phyloP scores from a whole-genome alignment of 2,888 invertebrate species.

The Megastigmus dorsalis region DNA sequence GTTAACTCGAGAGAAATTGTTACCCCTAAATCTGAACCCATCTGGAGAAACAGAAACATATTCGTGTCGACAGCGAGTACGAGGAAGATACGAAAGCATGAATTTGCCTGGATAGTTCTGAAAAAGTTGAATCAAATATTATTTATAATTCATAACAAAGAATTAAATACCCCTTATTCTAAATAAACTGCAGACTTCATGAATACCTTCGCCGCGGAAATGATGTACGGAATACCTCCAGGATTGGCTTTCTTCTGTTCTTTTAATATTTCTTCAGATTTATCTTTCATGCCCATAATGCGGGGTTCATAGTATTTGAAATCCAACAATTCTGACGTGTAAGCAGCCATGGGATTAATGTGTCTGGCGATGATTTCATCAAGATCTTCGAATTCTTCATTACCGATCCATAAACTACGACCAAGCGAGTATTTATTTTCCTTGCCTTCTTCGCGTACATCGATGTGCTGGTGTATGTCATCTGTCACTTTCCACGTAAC shows the following conservation, averaged over 20 bases:
- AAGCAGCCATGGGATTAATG: constrained; percentile 97
- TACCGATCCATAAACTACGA: constrained; percentile 88
- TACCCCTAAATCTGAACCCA: constrained; percentile 92
- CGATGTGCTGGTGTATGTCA: constrained; percentile 96
- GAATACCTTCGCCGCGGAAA: constrained; percentile 84
- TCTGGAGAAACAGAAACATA: constrained; percentile 94
- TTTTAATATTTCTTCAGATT: constrained; percentile 89
- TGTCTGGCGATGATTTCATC: constrained; percentile 97
- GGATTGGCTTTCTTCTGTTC: constrained; percentile 93
- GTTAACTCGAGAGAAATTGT: constrained; percentile 89
- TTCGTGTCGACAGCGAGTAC: constrained; percentile 90
- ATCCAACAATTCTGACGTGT: constrained; percentile 90
- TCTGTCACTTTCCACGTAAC: constrained; percentile 99
- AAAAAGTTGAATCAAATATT: constrained; percentile 46
- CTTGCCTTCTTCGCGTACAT: constrained; percentile 96
- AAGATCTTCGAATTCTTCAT: constrained; percentile 97
- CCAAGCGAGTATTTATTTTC: constrained; percentile 97
- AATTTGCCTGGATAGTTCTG: constrained; percentile 93
- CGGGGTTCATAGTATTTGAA: constrained; percentile 93
- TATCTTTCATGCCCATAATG: constrained; percentile 87
- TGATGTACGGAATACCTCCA: constrained; percentile 90
- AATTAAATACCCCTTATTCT: neutral
- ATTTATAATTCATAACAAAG: neutral
- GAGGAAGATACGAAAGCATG: constrained; percentile 93
- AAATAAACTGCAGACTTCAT: neutral